These are phyloP conservation scores for Drosophila paramelanica DNA, from an alignment of 2,888 invertebrate species.

Conservation along the genomic window DNA sequence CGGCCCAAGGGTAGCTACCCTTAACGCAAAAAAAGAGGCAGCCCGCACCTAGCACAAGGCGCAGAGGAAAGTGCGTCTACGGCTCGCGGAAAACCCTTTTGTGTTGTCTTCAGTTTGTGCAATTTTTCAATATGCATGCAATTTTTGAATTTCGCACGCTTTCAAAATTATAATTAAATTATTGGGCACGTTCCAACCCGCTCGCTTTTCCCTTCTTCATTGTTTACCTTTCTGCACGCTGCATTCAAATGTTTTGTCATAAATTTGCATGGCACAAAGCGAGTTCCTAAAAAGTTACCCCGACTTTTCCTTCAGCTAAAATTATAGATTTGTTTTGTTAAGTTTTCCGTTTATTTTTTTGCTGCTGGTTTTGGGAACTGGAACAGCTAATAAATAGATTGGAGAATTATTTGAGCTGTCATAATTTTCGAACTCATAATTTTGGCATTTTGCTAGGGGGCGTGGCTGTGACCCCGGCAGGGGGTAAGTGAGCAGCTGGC, in stretches of 20 bases:
- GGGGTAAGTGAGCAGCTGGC: constrained; percentile 75
- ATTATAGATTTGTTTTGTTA: constrained; percentile 63
- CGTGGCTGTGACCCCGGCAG: constrained; percentile 54
- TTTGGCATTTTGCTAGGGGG: constrained; percentile 62
- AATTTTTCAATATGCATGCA: constrained; percentile 57
- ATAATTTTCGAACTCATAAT: constrained; percentile 76
- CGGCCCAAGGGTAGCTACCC: constrained; percentile 27
- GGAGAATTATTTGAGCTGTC: constrained; percentile 41
- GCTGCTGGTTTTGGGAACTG: constrained; percentile 9
- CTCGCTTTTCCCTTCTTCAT: constrained; percentile 25
- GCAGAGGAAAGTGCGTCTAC: constrained; percentile 30
- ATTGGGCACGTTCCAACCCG: constrained; percentile 69
- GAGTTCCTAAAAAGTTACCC: constrained; percentile 40
- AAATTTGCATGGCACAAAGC: constrained; percentile 76
- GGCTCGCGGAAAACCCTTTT: constrained; percentile 48
- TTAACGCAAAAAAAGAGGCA: neutral
- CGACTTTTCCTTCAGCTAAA: constrained; percentile 46
- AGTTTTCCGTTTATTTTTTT: constrained; percentile 20
- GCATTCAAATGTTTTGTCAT: constrained; percentile 75
- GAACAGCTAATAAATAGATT: constrained; percentile 55
- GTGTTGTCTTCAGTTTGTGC: constrained; percentile 15
- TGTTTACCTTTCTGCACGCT: constrained; percentile 70
- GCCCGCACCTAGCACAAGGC: constrained; percentile 24
- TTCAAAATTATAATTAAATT: constrained; percentile 75
- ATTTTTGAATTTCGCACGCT: constrained; percentile 71